Conservation (phyloP, 2,888 invertebrate genomes). For the Athetis lepigone region DNA sequence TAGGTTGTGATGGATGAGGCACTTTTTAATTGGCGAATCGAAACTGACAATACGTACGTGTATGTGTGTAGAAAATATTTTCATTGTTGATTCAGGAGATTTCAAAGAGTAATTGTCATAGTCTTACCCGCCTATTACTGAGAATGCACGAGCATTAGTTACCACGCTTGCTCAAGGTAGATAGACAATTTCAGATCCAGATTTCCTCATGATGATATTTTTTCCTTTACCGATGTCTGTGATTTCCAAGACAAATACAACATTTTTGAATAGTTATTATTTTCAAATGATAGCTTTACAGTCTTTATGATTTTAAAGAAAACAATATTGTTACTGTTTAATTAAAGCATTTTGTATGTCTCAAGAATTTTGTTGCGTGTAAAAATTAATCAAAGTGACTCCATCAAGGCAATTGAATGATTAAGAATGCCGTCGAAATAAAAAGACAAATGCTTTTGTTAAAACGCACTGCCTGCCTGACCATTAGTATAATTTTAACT, state of each 20-base stretch:
- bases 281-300: not conserved
- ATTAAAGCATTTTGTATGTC: constrained; percentile 1
- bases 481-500: not conserved
- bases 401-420: constrained; percentile 32
- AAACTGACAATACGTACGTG: constrained; percentile 34
- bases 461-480: not conserved
- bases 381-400: constrained; percentile 32
- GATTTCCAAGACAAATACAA: too few species aligned
- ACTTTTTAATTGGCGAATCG: constrained; percentile 47
- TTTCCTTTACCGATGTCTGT: too few species aligned
- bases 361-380: constrained; percentile 18
- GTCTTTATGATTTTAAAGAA: not conserved
- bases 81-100: too few species aligned
- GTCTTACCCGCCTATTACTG: too few species aligned
- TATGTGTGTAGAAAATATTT: constrained; percentile 5
- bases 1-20: constrained; percentile 73
- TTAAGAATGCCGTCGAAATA: not conserved
- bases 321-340: not conserved
- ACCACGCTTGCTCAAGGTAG: too few species aligned
- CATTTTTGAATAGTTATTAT: too few species aligned
- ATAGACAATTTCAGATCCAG: too few species aligned
- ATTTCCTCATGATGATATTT: too few species aligned
- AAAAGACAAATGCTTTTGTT: not conserved
- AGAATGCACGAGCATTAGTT: too few species aligned
- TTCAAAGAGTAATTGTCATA: too few species aligned